A percentile compares a stretch with the other conserved stretches of the same genome.
These are phyloP conservation scores for Heterochromis multidens DNA, from an alignment of 2,113 vertebrate species.

Conservation along the genomic window DNA sequence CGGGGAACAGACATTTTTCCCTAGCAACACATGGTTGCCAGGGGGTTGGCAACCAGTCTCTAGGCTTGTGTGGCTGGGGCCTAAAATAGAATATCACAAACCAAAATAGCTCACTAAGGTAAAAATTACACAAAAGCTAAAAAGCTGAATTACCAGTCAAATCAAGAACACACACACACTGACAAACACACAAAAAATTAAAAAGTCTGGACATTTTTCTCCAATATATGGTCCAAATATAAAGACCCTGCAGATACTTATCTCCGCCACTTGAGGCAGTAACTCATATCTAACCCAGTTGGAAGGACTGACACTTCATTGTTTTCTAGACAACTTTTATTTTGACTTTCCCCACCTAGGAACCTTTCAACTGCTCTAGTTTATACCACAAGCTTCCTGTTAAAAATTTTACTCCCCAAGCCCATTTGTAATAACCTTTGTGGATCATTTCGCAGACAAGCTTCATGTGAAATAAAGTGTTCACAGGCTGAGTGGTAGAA, in stretches of 20 bases:
- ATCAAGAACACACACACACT: not conserved
- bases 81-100: not conserved
- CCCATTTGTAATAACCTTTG: not conserved
- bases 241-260: not conserved
- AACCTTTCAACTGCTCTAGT: not conserved
- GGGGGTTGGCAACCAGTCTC: not conserved
- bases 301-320: no score
- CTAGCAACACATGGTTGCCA: not conserved
- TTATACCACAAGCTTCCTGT: not conserved
- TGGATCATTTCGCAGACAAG: not conserved
- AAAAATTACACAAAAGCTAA: not conserved
- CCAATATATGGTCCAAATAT: not conserved
- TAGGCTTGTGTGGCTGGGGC: not conserved
- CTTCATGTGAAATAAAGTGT: not conserved
- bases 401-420: not conserved
- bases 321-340: not conserved
- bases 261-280: no score
- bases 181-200: not conserved
- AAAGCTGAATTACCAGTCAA: not conserved
- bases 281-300: no score
- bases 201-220: not conserved
- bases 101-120: not conserved
- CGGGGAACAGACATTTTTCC: not conserved
- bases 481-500: not conserved
- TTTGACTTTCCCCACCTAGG: not conserved